phyloP scores from a whole-genome alignment of 2,797 vertebrate species.

The Aulostomus chinensis region DNA sequence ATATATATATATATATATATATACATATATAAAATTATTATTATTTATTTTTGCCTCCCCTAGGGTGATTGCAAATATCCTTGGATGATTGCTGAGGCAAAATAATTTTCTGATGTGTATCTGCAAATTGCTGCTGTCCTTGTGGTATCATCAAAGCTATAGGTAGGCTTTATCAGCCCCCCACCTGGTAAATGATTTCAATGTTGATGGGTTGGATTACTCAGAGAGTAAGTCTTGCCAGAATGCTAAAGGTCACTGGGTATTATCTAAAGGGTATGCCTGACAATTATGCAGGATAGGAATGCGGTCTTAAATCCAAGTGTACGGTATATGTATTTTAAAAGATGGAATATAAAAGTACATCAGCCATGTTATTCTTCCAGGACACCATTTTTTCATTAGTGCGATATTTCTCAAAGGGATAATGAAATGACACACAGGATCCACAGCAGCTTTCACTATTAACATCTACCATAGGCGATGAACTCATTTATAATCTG shows the following conservation, averaged over 20 bases:
- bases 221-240: slow-evolving; percentile 39
- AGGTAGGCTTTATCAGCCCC: slow-evolving; percentile 57
- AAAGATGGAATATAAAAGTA: slow-evolving; percentile 25
- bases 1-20: too few species aligned
- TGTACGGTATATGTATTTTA: slow-evolving; percentile 30
- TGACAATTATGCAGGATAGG: slow-evolving; percentile 51
- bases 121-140: slow-evolving; percentile 65
- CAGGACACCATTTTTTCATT: slow-evolving; percentile 17
- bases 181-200: slow-evolving; percentile 64
- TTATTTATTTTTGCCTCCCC: slow-evolving; percentile 61
- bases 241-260: slow-evolving; percentile 57
- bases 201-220: slow-evolving; percentile 66
- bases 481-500: slow-evolving; percentile 5
- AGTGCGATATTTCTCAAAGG: slow-evolving; percentile 33
- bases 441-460: slow-evolving; percentile 11
- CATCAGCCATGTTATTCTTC: slow-evolving; percentile 11
- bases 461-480: slow-evolving; percentile 8
- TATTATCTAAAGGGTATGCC: slow-evolving; percentile 58
- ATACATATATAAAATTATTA: too few species aligned
- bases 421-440: slow-evolving; percentile 34
- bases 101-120: slow-evolving; percentile 70
- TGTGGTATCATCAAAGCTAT: slow-evolving; percentile 61
- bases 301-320: slow-evolving; percentile 35
- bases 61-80: slow-evolving; percentile 39
- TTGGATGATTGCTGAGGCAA: slow-evolving; percentile 59